phyloP scores from a whole-genome alignment of 2,888 invertebrate genomes.

The Thereva nobilitata region DNA sequence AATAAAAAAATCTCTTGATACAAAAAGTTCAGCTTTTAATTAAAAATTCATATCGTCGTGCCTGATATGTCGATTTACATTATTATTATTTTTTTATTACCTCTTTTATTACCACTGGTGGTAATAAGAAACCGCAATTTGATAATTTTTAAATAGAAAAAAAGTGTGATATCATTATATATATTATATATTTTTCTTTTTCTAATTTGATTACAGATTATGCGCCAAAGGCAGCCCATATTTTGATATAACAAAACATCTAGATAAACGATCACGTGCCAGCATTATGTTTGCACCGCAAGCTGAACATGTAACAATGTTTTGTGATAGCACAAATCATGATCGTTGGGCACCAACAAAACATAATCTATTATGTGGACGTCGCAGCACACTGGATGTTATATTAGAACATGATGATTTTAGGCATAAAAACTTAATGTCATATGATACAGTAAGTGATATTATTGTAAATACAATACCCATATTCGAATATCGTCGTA shows the following conservation, averaged over 20 bases:
- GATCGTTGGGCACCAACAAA: conserved; percentile 67
- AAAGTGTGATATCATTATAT: no score
- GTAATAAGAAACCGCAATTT: no score
- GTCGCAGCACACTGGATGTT: conserved; percentile 64
- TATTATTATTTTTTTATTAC: neutral
- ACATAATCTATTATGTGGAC: conserved; percentile 67
- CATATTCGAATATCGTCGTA: conserved; percentile 60
- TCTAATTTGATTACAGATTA: conserved; percentile 25
- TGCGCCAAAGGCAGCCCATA: conserved; percentile 34
- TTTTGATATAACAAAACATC: conserved; percentile 38
- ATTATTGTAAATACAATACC: conserved; percentile 58
- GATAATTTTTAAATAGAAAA: no score
- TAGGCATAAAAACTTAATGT: conserved; percentile 43
- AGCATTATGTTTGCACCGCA: conserved; percentile 63
- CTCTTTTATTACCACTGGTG: neutral
- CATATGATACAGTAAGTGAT: neutral
- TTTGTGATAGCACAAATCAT: conserved; percentile 67
- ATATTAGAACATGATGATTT: conserved; percentile 64
- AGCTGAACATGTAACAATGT: conserved; percentile 61
- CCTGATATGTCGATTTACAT: neutral
- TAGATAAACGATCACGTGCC: conserved; percentile 58
- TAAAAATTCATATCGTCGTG: neutral
- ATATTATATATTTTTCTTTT: no score
- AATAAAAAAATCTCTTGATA: no score
- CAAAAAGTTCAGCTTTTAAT: neutral